Base-by-base conservation (phyloP, 2,888 invertebrate genomes). In the Drosophila nr. perissopoda region DNA sequence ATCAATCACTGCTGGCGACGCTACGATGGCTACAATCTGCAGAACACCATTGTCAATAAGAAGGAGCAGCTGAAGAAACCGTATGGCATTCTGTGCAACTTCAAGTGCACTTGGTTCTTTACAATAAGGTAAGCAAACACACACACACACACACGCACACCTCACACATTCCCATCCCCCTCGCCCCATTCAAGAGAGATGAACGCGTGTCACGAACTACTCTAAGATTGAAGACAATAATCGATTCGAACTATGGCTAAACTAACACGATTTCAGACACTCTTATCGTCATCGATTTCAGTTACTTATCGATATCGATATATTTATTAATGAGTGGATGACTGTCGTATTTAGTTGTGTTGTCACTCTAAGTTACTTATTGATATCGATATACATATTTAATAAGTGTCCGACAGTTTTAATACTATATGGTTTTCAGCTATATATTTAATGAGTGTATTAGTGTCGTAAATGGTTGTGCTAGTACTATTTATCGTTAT, bases 1-100 rank as follows among this genome's bases (percentile, higher is more conserved):
- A 87, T 92, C 59, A 91, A 92, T 82, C 92, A 92, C 80, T 92
- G 92, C 78, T 92, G 92, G 92, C 91, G 92, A 25, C 92, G 92
- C 58, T 92, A 92, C 68, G 92, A 92, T 87, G 92, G 92, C 74
- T 92, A 92, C 70, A 92, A 92, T 78, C 89, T 92, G 52, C 92
- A 92, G 78, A 92, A 91, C 62, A 90, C 89, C 31, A 65, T 92
- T 57, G 85, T 91, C 74, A 92, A 92, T 72, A 92, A 92, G 69
- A 92, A 92, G 83, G 87, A 91, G 70, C 91, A 92, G 71, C 69
- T 92, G 69, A 92, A 91, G 81, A 92, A 92, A 73, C 92, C 92
- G 27, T 92, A 90, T 58, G 92, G 92, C 75, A 92, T 92, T 66
- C 65, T 92, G 58, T 92, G 92, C 79, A 92, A 92, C 71, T 92